A percentile compares a stretch with the other conserved stretches of the same genome.
Evolutionary conservation across 2,113 vertebrate species (phyloP).

Genomic region (Diadophis punctatus): DNA sequence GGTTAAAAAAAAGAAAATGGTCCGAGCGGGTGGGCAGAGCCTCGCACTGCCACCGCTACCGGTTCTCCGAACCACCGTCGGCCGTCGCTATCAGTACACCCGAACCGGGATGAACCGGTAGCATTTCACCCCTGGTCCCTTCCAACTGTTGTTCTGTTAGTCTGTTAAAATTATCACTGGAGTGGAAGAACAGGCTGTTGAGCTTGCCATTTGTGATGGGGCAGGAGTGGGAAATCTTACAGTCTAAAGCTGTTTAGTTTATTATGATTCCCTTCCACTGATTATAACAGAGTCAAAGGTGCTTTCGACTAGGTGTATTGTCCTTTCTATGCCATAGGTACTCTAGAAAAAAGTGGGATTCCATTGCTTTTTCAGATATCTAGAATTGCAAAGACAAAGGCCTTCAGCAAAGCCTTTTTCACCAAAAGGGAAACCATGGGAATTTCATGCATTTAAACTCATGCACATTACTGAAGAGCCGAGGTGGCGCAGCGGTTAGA

Average conservation of each 20-base stretch:
- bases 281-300: neutral
- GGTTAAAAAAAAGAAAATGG: too few relatives aligned
- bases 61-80: too few relatives aligned
- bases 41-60: too few relatives aligned
- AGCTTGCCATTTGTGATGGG: too few relatives aligned
- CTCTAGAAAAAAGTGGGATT: too few relatives aligned
- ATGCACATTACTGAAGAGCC: too few relatives aligned
- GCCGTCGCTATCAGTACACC: too few relatives aligned
- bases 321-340: neutral
- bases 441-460: neutral
- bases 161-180: neutral
- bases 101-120: too few relatives aligned
- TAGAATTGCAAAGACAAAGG: neutral
- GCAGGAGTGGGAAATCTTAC: too few relatives aligned
- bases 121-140: too few relatives aligned
- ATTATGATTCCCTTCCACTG: neutral
- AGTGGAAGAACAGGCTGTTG: neutral
- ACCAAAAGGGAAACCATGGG: neutral
- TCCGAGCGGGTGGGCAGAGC: too few relatives aligned
- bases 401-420: neutral
- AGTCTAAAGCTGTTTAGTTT: neutral
- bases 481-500: too few relatives aligned
- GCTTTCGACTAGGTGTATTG: neutral
- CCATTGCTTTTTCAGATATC: neutral
- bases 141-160: neutral